Conservation (phyloP, 2,113 vertebrate genomes). For the Myiopsitta monachus region DNA sequence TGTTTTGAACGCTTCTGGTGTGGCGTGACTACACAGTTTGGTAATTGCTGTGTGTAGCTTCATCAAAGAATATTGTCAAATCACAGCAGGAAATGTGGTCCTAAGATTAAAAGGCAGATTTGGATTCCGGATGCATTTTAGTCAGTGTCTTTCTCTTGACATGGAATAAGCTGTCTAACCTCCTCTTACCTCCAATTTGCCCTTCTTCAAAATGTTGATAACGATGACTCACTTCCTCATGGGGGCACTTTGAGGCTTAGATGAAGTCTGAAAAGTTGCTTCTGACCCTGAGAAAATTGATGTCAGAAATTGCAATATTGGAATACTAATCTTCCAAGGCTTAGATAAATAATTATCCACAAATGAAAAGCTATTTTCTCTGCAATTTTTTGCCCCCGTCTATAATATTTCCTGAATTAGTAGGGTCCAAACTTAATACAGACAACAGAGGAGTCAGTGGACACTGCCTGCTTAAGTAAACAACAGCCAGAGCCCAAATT, state of each 20-base stretch:
- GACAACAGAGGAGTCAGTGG: constrained; percentile 57
- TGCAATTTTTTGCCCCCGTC: background rate
- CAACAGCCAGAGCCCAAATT: constrained; percentile 73
- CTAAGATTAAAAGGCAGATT: background rate
- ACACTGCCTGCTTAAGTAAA: constrained; percentile 73
- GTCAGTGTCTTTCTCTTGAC: background rate
- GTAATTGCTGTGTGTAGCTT: background rate
- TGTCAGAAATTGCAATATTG: constrained; percentile 33
- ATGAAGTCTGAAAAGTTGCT: constrained; percentile 22
- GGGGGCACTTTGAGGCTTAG: constrained; percentile 4
- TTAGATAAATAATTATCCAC: constrained; percentile 31
- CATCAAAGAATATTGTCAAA: background rate
- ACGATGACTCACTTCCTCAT: background rate
- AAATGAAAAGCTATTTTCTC: constrained; percentile 44
- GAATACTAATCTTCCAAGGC: constrained; percentile 38
- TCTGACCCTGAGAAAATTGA: constrained; percentile 45
- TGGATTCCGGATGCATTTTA: background rate
- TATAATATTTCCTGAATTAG: constrained; percentile 52
- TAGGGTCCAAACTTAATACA: constrained; percentile 24
- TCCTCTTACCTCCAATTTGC: background rate
- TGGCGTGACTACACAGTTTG: background rate
- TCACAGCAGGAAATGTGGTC: background rate
- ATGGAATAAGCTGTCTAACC: background rate
- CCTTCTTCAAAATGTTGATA: constrained; percentile 19
- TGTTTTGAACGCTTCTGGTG: background rate